Evolutionary conservation across 2,888 invertebrate species (phyloP).

Genomic region (Emmelina monodactyla): DNA sequence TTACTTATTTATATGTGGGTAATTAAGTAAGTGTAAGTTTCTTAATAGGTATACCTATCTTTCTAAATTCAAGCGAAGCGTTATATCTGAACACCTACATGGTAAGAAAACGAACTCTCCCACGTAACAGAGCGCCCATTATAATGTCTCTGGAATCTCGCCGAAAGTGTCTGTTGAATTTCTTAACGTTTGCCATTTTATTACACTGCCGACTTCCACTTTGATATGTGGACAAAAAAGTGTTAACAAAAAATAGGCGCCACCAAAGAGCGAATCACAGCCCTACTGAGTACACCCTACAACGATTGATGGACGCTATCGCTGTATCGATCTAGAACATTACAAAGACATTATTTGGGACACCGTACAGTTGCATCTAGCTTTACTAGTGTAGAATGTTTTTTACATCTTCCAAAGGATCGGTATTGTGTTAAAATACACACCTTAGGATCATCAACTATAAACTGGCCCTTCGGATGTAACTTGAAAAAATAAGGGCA

Average conservation of each 20-base stretch:
- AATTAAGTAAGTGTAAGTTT: too few species aligned
- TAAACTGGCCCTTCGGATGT: conserved; percentile 62
- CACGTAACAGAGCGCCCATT: conserved; percentile 27
- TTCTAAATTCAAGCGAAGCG: too few species aligned
- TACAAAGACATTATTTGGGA: too few species aligned
- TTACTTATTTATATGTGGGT: too few species aligned
- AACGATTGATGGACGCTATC: too few species aligned
- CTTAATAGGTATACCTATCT: too few species aligned
- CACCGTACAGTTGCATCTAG: too few species aligned
- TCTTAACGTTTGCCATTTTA: conserved; percentile 56
- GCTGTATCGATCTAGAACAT: too few species aligned
- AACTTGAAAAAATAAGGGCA: conserved; percentile 52
- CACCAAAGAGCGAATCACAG: conserved; percentile 46
- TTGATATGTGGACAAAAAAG: conserved; percentile 49
- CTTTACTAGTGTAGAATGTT: conserved; percentile 52
- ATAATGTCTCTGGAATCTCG: conserved; percentile 33
- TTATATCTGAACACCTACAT: too few species aligned
- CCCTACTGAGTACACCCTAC: too few species aligned
- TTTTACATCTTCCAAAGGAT: conserved; percentile 46
- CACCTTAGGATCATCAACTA: conserved; percentile 64
- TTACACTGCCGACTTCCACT: conserved; percentile 46
- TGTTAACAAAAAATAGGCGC: conserved; percentile 60
- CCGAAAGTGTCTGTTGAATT: conserved; percentile 51
- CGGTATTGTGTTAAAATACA: conserved; percentile 63
- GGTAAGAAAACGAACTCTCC: conserved; percentile 22